A percentile compares a stretch with the other conserved stretches of the same genome.
phyloP scores from a whole-genome alignment of 2,888 invertebrate genomes.

The Torymus auratus region DNA sequence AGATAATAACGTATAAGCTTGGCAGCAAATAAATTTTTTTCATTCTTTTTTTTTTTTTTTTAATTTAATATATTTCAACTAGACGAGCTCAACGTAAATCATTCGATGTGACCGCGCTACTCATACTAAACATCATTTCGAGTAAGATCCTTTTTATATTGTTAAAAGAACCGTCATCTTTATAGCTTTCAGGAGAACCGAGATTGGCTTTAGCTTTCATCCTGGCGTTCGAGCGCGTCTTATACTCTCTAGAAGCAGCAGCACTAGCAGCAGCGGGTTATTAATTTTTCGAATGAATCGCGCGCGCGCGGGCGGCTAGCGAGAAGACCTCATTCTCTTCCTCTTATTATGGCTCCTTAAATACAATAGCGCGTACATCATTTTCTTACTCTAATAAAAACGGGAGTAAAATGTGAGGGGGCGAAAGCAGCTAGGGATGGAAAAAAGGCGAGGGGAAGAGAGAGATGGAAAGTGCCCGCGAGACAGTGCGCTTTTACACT shows the following conservation, averaged over 20 bases:
- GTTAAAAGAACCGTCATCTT: conserved; percentile 2
- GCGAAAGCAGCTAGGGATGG: no score
- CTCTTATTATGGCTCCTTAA: conserved; percentile 23
- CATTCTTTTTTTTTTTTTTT: no score
- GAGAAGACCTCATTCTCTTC: conserved; percentile 22
- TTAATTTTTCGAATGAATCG: conserved; percentile 42
- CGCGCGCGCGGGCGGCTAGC: background rate
- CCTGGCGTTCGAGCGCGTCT: background rate
- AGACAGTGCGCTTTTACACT: no score
- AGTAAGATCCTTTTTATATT: background rate
- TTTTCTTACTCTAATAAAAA: conserved; percentile 36
- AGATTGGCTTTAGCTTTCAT: conserved; percentile 31
- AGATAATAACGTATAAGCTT: no score
- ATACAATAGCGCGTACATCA: conserved; percentile 35
- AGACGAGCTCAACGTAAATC: no score
- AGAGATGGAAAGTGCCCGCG: no score
- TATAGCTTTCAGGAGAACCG: background rate
- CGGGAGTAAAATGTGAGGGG: background rate
- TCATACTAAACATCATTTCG: background rate
- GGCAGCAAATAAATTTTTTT: no score
- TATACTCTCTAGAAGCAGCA: background rate
- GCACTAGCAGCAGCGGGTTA: conserved; percentile 12
- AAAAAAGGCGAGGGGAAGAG: no score
- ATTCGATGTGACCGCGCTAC: no score
- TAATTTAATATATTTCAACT: no score